These are phyloP conservation scores for Chondrilla cf. caribensis DNA, from an alignment of 37 sponge, comb jelly and placozoan species.

Conservation along the genomic window DNA sequence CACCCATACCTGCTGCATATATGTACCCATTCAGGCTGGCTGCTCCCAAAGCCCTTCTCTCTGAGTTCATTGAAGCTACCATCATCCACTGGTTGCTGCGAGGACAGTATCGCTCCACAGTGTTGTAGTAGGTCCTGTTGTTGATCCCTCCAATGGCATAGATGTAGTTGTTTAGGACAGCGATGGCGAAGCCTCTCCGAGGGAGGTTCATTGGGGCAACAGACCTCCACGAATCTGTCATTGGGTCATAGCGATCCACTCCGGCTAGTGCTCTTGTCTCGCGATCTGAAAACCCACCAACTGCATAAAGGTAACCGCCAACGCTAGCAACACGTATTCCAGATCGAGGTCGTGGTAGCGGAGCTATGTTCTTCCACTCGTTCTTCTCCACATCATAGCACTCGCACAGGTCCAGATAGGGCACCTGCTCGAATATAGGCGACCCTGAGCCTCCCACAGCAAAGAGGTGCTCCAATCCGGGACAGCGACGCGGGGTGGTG, in stretches of 20 bases:
- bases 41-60: slow-evolving; percentile 33
- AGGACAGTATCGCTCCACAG: slow-evolving; percentile 45
- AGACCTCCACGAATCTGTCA: slow-evolving; percentile 40
- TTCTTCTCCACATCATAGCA: slow-evolving; percentile 44
- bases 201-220: slow-evolving; percentile 45
- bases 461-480: slow-evolving; percentile 63
- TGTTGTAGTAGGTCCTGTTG: slow-evolving; percentile 34
- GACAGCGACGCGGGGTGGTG: slow-evolving; percentile 54
- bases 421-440: slow-evolving; percentile 48
- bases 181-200: slow-evolving; percentile 46
- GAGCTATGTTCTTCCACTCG: slow-evolving; percentile 30
- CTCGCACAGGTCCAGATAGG: slow-evolving; percentile 67
- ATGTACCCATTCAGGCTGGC: slow-evolving; percentile 31
- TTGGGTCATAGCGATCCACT: slow-evolving; percentile 83
- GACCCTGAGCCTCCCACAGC: slow-evolving; percentile 62
- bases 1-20: slow-evolving; percentile 37
- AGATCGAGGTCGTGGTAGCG: slow-evolving; percentile 16
- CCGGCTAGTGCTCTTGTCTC: slow-evolving; percentile 51
- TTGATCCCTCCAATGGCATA: slow-evolving; percentile 59
- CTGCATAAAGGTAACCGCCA: slow-evolving; percentile 30
- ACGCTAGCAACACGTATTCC: slow-evolving; percentile 30
- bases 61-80: slow-evolving; percentile 28
- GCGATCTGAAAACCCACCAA: slow-evolving; percentile 47
- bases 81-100: slow-evolving; percentile 27
- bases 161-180: slow-evolving; percentile 34